These are phyloP conservation scores for Larimichthys polyactis DNA, from an alignment of 2,113 vertebrate species.

Conservation along the genomic window DNA sequence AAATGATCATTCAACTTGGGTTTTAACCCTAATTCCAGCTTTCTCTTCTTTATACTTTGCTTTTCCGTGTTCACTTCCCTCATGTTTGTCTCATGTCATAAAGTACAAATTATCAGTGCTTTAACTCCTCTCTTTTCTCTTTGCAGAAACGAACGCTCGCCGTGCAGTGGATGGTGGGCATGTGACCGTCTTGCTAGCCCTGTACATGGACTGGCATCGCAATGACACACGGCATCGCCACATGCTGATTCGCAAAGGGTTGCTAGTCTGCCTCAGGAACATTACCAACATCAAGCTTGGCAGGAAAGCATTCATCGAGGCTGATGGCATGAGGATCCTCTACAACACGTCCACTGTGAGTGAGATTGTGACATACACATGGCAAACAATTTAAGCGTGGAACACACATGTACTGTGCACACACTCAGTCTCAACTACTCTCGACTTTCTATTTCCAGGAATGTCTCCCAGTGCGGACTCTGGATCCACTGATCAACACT, in stretches of 20 bases:
- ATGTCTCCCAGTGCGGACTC: constrained; percentile 94
- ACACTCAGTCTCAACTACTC: background rate
- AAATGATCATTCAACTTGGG: constrained; percentile 9
- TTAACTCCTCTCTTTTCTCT: background rate
- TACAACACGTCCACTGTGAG: constrained; percentile 94
- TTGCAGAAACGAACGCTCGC: constrained; percentile 93
- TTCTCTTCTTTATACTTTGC: background rate
- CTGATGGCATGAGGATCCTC: constrained; percentile 95
- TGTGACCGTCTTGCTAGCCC: constrained; percentile 88
- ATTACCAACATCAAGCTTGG: constrained; percentile 95
- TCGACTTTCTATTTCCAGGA: constrained; percentile 83
- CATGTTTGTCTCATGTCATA: background rate
- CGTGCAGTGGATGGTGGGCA: constrained; percentile 92
- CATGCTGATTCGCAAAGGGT: constrained; percentile 94
- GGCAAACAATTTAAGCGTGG: constrained; percentile 17
- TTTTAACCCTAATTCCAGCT: background rate
- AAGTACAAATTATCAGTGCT: constrained; percentile 10
- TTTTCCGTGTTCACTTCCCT: background rate
- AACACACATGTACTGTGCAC: background rate
- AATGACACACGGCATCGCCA: constrained; percentile 95
- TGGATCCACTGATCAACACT: constrained; percentile 95
- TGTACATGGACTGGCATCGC: constrained; percentile 96
- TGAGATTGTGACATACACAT: background rate
- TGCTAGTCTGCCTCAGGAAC: constrained; percentile 94
- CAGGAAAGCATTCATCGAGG: constrained; percentile 94